Evolutionary conservation across 2,113 vertebrate genomes (phyloP), one percentile per base, ranked within the genome.

Genomic region (Rhynchopsitta pachyrhyncha): DNA sequence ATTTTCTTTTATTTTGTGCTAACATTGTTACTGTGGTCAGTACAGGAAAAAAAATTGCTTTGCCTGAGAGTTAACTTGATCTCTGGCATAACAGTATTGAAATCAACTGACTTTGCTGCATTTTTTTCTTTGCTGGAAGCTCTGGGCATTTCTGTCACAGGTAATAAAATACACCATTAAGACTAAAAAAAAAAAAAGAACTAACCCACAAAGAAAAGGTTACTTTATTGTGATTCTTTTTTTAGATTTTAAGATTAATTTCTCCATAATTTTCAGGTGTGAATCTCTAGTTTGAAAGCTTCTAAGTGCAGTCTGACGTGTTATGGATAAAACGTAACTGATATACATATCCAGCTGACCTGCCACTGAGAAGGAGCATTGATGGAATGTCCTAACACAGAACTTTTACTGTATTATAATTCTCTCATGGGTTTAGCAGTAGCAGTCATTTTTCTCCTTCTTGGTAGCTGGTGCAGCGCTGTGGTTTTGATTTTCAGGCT

Each of bases 1-100:
- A 44, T 95, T 97, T 94, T 90, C 57, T 80, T 95, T 95, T 94
- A 88, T 88, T 93, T 95, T 92, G 64, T 89, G 31, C 62, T 93
- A 94, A 95, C 82, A 75, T 78, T 90, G 79, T 95, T 94, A 86
- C 41, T 86, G 73, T 69, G 66, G 67, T 82, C 82, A 93, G 93
- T 33, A 89, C 37, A 92, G 41, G 57, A 27, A 11, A 29, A 92
- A 79, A 88, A 80, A 46, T 17, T 17, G 42, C 46, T 77, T 90
- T 70, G 60, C 50, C 57, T 93, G 52, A 68, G 57, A 12, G 5
- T 71, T 92, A 86, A 71, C 49, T 88, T 94, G 2, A 69, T 89
- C n/a, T 66, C 31, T 93, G 73, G 49, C 20, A 25, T 84, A 44
- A 46, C n/a, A 11, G 3, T 74, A 64, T n/a, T 75, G 55, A 94